Evolutionary conservation across 2,113 vertebrate species (phyloP).

Genomic region (Barnardius zonarius): DNA sequence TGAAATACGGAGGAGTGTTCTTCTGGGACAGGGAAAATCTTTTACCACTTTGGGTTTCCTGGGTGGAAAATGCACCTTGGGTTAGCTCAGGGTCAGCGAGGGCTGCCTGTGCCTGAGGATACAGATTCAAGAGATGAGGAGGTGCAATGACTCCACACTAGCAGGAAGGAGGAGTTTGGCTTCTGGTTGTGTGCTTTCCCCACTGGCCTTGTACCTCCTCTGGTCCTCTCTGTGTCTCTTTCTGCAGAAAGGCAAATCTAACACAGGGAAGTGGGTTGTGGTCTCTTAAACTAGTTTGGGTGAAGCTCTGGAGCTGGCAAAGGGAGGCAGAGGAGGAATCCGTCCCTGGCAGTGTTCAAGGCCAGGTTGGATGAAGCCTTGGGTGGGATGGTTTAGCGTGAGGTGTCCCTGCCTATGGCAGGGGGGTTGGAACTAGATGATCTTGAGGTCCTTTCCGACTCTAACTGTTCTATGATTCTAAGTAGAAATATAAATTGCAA

Average conservation of each 20-base stretch:
- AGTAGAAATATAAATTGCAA: background rate
- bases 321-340: background rate
- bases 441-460: too few relatives aligned
- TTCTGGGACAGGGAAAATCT: background rate
- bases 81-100: background rate
- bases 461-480: too few relatives aligned
- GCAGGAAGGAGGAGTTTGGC: background rate
- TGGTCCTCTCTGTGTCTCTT: rapidly evolving
- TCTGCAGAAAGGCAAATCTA: background rate
- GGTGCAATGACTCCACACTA: background rate
- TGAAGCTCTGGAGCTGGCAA: background rate
- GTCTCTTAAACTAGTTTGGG: background rate
- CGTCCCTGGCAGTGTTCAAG: too few relatives aligned
- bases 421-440: too few relatives aligned
- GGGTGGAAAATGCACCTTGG: background rate
- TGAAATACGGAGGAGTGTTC: background rate
- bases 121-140: background rate
- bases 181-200: background rate
- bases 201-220: background rate
- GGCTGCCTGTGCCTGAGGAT: background rate
- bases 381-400: too few relatives aligned
- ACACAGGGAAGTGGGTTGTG: background rate
- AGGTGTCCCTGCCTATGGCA: too few relatives aligned
- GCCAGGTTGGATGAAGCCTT: too few relatives aligned
- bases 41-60: background rate